Conservation (phyloP, 2,797 vertebrate species). For the Loris lydekkerianus region DNA sequence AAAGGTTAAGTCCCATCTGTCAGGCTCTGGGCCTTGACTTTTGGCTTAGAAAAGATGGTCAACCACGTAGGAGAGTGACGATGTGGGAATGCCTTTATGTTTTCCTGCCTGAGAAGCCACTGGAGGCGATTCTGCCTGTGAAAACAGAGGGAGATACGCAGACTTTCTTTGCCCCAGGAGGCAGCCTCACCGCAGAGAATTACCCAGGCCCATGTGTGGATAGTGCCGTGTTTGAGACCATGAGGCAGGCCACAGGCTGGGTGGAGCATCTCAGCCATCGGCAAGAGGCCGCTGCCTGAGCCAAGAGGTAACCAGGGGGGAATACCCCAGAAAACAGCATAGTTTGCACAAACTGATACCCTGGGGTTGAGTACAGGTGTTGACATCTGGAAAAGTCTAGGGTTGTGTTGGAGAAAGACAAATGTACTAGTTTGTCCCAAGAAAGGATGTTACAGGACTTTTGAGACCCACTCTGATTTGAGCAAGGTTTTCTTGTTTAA, state of each 20-base stretch:
- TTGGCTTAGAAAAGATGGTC: not conserved
- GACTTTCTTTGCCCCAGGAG: not conserved
- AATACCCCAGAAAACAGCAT: not conserved
- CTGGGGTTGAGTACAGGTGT: not conserved
- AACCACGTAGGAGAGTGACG: not conserved
- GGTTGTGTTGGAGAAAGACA: not conserved
- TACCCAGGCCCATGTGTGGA: not conserved
- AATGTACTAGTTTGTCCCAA: accelerated
- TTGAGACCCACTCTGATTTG: not conserved
- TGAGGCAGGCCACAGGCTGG: not conserved
- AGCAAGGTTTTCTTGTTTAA: not conserved
- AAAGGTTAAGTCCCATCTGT: not conserved
- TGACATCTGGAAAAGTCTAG: not conserved
- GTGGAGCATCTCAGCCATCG: not conserved
- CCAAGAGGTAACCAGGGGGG: not conserved
- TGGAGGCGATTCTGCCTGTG: not conserved
- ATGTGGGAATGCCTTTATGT: not conserved
- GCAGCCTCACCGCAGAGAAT: no score
- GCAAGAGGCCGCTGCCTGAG: not conserved
- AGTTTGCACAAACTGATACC: not conserved
- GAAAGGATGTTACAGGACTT: accelerated
- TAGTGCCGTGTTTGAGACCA: not conserved
- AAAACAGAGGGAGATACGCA: not conserved
- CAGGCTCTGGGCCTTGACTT: not conserved
- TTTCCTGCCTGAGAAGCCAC: not conserved